Percentiles rank a stretch among this genome's conserved stretches.
Conservation (phyloP, 2,113 vertebrate species). For the Amblyornis subalaris region DNA sequence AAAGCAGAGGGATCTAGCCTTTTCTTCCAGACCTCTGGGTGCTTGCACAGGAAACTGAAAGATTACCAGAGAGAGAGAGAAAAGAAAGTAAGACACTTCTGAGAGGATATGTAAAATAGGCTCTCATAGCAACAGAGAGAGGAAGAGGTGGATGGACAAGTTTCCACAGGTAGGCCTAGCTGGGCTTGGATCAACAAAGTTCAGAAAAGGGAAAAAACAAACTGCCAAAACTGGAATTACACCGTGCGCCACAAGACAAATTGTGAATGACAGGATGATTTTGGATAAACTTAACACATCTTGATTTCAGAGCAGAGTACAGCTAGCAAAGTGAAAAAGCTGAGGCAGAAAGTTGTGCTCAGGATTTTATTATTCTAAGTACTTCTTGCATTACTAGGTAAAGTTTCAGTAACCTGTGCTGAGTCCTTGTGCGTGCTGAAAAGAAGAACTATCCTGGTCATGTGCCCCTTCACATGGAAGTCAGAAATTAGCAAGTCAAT, state of each 20-base stretch:
- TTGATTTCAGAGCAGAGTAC: neutral
- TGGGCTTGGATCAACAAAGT: neutral
- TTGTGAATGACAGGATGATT: neutral
- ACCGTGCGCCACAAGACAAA: neutral
- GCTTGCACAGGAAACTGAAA: neutral
- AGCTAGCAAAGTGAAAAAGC: neutral
- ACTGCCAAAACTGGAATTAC: neutral
- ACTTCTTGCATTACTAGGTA: neutral
- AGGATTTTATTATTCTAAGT: neutral
- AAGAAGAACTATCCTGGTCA: neutral
- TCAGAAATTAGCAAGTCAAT: neutral
- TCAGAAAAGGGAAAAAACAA: neutral
- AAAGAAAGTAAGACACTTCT: neutral
- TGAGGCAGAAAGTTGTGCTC: neutral
- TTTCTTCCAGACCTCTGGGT: neutral
- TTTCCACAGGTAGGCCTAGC: neutral
- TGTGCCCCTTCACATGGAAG: neutral
- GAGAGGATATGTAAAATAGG: neutral
- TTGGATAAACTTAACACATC: neutral
- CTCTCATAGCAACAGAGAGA: neutral
- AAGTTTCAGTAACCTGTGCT: neutral
- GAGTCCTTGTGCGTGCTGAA: neutral
- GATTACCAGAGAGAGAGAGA: neutral
- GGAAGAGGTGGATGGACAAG: neutral
- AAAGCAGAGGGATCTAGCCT: neutral